Base-by-base conservation (phyloP, 2,888 invertebrate genomes). In the Ormyrus pomaceus region DNA sequence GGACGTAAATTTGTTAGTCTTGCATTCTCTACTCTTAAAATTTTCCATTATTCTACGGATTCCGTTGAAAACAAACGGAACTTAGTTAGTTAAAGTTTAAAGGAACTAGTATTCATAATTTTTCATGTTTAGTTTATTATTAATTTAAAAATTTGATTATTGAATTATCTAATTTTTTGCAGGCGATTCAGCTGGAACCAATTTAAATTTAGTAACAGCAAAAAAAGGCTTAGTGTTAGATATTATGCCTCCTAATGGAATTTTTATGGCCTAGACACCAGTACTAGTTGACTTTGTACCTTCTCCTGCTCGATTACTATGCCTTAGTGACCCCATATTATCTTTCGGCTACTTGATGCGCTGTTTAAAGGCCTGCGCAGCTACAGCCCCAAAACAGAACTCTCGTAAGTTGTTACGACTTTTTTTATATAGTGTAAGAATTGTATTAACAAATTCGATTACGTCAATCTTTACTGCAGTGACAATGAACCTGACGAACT, bases 101-200 rank as follows among this genome's bases (percentile, higher is more conserved):
- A n/a, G n/a, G n/a, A n/a, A n/a, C n/a, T n/a, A n/a, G n/a, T n/a
- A n/a, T n/a, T n/a, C n/a, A n/a, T n/a, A n/a, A n/a, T n/a, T n/a
- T n/a, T n/a, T n/a, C n/a, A n/a, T n/a, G n/a, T n/a, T n/a, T n/a
- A n/a, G n/a, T n/a, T n/a, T n/a, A n/a, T n/a, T n/a, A n/a, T n/a
- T n/a, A n/a, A n/a, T n/a, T n/a, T n/a, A n/a, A n/a, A n/a, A n/a
- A n/a, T n/a, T n/a, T n/a, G n/a, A n/a, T n/a, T n/a, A n/a, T n/a
- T n/a, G n/a, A n/a, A n/a, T n/a, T n/a, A 55, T 55, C 74, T 45
- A 48, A 69, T 56, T 51, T 9, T 50, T 69, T 19, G 59, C 94
- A 84, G 99, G 99, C 0, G 99, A 99, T 91, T 99, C 98, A 10
- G 99, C 99, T 0, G 99, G 99, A 0, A 99, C 97, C 0, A 99